A percentile compares a stretch with the other conserved stretches of the same genome.
phyloP scores from a whole-genome alignment of 2,113 vertebrate genomes.

The Gila orcuttii region DNA sequence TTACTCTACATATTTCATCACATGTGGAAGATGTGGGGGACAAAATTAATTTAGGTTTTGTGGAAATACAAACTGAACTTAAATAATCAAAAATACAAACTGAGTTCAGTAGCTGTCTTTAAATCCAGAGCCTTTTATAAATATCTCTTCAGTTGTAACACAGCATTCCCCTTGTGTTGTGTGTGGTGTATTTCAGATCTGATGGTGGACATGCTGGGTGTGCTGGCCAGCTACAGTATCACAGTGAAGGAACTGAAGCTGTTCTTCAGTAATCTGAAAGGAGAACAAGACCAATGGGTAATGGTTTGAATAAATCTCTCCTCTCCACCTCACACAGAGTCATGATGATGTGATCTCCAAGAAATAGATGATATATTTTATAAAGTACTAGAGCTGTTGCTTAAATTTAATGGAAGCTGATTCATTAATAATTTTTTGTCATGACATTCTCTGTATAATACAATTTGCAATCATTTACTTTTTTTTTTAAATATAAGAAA shows the following conservation, averaged over 20 bases:
- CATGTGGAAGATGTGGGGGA: too few species aligned
- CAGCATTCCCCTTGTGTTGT: background rate
- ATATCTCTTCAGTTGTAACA: background rate
- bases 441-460: background rate
- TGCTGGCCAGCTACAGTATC: slow-evolving; percentile 95
- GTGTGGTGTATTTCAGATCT: slow-evolving; percentile 80
- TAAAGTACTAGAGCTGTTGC: background rate
- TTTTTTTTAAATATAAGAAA: background rate
- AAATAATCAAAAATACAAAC: background rate
- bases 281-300: slow-evolving; percentile 96
- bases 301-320: slow-evolving; percentile 32
- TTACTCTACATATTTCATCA: too few species aligned
- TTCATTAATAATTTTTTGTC: background rate
- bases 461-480: background rate
- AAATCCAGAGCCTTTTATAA: background rate
- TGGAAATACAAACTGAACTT: background rate
- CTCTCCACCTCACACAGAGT: background rate
- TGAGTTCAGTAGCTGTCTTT: background rate
- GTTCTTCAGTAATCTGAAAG: slow-evolving; percentile 97
- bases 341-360: background rate
- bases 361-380: background rate
- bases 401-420: background rate
- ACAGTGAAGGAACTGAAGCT: slow-evolving; percentile 96
- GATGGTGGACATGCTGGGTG: slow-evolving; percentile 95
- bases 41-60: background rate